Evolutionary conservation across 2,888 invertebrate genomes (phyloP), one percentile per base, ranked within the genome.

Genomic region (Andrena camellia): DNA sequence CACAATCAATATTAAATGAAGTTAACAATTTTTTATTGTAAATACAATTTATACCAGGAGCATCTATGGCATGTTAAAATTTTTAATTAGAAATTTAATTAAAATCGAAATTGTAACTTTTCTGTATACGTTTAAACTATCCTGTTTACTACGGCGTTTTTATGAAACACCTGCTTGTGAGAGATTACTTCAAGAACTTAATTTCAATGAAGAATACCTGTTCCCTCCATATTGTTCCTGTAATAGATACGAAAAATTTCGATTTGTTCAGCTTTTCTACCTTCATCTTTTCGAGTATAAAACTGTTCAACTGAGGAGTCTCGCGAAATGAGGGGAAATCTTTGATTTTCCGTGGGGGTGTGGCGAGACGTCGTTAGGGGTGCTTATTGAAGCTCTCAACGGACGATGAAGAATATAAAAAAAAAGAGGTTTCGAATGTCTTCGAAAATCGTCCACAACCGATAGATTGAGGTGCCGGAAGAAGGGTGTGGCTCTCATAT

Each of bases 381-480:
- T 54, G 75, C 78, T 78, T 70, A 81, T 76, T 68, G 75, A 70
- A 71, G 71, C 69, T 78, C 71, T 67, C 78, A 23, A 52, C 77
- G 75, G 29, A 70, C 54, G 72, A 71, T 59, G 78, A 70, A 70
- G 73, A 74, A 68, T 52, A 76, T 64, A 66, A 69, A 81, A 69
- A 68, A 68, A 63, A 63, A 62, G 57, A 68, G 70, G 77, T 81
- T 70, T 78, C 84, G 69, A 78, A 77, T 84, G 81, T 76, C 82
- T 77, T 31, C 8, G 63, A 86, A 78, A 83, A 82, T 84, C 64
- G 76, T 80, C 75, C 59, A 75, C 82, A 78, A 59, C 68, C 76
- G 79, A 85, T 83, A 78, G 63, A 83, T 83, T 69, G 67, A 90
- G 87, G 87, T 90, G 89, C 90, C 90, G 88, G 91, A 90, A 90